Evolutionary conservation across 2,888 invertebrate genomes (phyloP), one percentile per base, ranked within the genome.

Genomic region (Frankliniella fusca): DNA sequence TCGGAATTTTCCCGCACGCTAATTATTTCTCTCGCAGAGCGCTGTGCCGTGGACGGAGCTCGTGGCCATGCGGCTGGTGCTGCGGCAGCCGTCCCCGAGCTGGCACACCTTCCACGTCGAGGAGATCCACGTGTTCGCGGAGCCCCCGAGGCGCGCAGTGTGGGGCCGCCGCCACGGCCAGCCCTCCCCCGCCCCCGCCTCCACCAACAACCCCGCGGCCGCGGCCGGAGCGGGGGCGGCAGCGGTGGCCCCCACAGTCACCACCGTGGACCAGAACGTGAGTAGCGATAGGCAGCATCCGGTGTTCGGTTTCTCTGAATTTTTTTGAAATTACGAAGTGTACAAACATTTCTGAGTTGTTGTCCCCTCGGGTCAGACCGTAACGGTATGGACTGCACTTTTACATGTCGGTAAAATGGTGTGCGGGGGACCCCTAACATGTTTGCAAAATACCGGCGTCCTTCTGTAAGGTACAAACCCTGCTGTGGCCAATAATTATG

Each of bases 91-190:
- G 2, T 88, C 88, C 8, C 87, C 87, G 12, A 86, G 87, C 15
- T 88, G 88, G 88, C 85, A 86, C 50, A 86, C 87, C 20, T 88
- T 88, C 83, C 85, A 86, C 61, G 84, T 88, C 12, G 88, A 88
- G 83, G 87, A 88, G 83, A 84, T 88, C 38, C 86, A 85, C 81
- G 85, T 87, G 3, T 87, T 83, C 81, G 82, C 79, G 20, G 84
- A 84, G 38, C 82, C 83, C 61, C 84, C 83, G 38, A 81, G 83
- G 15, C 83, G 84, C 15, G 83, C 23, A 23, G 23, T 70, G 70
- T 70, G 70, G 70, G 70, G 70, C 70, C n/a, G 70, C 70, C 70
- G 70, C 7, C 54, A n/a, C 23, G 70, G 70, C 23, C 70, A 70
- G 70, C 70, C 70, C 70, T 70, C 23, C 23, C 38, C 70, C 70